Evolutionary conservation across 2,888 invertebrate species (phyloP).

Genomic region (Aspidapion aeneum): DNA sequence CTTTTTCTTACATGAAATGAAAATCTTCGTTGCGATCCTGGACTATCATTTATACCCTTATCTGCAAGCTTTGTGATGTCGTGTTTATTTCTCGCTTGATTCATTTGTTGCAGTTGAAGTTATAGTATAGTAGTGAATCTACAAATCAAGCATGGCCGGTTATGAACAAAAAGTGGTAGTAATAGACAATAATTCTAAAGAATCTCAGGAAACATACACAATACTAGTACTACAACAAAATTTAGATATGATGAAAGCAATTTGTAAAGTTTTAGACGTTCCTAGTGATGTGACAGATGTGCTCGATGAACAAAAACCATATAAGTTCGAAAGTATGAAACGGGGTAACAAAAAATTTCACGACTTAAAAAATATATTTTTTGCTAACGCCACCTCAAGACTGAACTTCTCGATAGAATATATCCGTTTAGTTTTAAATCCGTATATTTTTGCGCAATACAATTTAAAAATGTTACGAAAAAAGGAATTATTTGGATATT

Average conservation of each 20-base stretch:
- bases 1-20: no score
- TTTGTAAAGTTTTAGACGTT: not conserved
- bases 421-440: not conserved
- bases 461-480: not conserved
- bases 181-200: not conserved
- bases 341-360: not conserved
- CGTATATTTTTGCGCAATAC: not conserved
- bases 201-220: not conserved
- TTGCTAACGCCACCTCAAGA: not conserved
- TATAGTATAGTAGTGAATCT: not conserved
- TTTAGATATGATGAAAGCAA: not conserved
- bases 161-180: not conserved
- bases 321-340: not conserved
- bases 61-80: no score
- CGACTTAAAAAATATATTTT: not conserved
- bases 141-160: not conserved
- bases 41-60: no score
- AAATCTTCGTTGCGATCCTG: no score
- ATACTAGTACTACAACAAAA: not conserved
- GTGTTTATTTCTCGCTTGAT: no score
- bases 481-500: not conserved
- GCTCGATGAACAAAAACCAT: not conserved
- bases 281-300: not conserved
- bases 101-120: not conserved
- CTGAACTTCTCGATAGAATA: not conserved